Evolutionary conservation across 2,888 invertebrate genomes (phyloP).

Genomic region (Subacronicta megacephala): DNA sequence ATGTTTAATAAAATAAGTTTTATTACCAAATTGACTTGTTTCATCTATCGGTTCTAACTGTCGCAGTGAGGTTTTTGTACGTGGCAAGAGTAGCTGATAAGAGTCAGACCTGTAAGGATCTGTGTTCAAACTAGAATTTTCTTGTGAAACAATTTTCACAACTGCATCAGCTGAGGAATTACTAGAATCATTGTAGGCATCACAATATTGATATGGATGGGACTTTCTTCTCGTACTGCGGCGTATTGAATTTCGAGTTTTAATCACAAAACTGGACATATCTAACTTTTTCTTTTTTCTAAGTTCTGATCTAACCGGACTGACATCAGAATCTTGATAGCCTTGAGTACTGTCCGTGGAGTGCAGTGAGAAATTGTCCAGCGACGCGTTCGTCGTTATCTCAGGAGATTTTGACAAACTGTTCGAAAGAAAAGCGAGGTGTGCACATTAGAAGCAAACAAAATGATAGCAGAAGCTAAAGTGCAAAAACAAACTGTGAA

Average conservation of each 20-base stretch:
- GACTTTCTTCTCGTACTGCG: constrained; percentile 57
- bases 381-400: constrained; percentile 56
- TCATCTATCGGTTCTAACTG: constrained; percentile 72
- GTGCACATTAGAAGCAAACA: constrained; percentile 49
- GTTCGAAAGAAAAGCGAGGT: constrained; percentile 59
- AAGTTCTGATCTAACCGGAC: constrained; percentile 58
- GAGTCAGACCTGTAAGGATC: constrained; percentile 78
- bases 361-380: constrained; percentile 58
- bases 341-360: constrained; percentile 78
- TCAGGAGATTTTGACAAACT: constrained; percentile 58
- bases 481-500: constrained; percentile 39
- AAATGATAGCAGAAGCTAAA: constrained; percentile 61
- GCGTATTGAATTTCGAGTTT: constrained; percentile 54
- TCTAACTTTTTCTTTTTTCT: constrained; percentile 66
- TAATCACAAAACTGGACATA: constrained; percentile 52
- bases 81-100: constrained; percentile 73
- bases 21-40: constrained; percentile 44
- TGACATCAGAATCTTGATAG: constrained; percentile 78
- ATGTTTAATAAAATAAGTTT: constrained; percentile 35
- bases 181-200: constrained; percentile 70
- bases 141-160: constrained; percentile 41
- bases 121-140: constrained; percentile 61
- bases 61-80: constrained; percentile 41
- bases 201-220: constrained; percentile 50
- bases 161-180: constrained; percentile 61